A percentile compares a stretch with the other conserved stretches of the same genome.
Conservation (phyloP, 2,888 invertebrate genomes). For the Scaptomyza reducta region DNA sequence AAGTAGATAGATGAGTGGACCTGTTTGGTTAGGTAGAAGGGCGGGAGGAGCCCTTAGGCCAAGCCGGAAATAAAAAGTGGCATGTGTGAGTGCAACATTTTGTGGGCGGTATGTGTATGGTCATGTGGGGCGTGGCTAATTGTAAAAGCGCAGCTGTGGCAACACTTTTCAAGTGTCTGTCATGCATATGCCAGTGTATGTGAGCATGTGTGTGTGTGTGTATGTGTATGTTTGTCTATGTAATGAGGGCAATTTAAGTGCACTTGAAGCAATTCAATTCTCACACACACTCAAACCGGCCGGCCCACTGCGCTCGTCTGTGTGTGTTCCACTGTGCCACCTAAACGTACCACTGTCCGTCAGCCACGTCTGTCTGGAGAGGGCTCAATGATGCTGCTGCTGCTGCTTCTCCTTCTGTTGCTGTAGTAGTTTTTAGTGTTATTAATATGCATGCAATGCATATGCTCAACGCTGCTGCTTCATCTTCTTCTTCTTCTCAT, state of each 20-base stretch:
- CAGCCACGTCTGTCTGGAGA: slow-evolving; percentile 29
- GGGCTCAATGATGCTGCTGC: slow-evolving; percentile 25
- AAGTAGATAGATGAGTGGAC: slow-evolving; percentile 69
- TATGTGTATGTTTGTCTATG: slow-evolving; percentile 67
- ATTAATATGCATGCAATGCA: slow-evolving; percentile 73
- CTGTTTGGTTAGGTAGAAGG: slow-evolving; percentile 19
- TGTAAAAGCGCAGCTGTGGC: slow-evolving; percentile 73
- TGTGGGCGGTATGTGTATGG: slow-evolving; percentile 23
- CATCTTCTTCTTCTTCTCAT: slow-evolving; percentile 4
- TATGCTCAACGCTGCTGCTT: slow-evolving; percentile 45
- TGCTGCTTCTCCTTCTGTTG: background rate
- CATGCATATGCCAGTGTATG: slow-evolving; percentile 23
- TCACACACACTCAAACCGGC: slow-evolving; percentile 57
- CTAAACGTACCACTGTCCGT: slow-evolving; percentile 7
- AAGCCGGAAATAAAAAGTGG: slow-evolving; percentile 74
- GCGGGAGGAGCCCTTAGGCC: background rate
- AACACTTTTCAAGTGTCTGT: slow-evolving; percentile 63
- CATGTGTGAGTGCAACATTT: slow-evolving; percentile 43
- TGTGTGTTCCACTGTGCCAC: background rate
- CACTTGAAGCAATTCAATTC: slow-evolving; percentile 75
- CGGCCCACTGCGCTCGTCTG: slow-evolving; percentile 14
- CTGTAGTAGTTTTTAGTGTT: slow-evolving; percentile 69
- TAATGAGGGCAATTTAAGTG: slow-evolving; percentile 79
- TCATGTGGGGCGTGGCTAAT: slow-evolving; percentile 62
- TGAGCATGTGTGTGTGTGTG: slow-evolving; percentile 22